Percentiles rank a stretch among this genome's conserved stretches.
phyloP scores from a whole-genome alignment of 2,888 invertebrate species.

The Allolobophora icterica region DNA sequence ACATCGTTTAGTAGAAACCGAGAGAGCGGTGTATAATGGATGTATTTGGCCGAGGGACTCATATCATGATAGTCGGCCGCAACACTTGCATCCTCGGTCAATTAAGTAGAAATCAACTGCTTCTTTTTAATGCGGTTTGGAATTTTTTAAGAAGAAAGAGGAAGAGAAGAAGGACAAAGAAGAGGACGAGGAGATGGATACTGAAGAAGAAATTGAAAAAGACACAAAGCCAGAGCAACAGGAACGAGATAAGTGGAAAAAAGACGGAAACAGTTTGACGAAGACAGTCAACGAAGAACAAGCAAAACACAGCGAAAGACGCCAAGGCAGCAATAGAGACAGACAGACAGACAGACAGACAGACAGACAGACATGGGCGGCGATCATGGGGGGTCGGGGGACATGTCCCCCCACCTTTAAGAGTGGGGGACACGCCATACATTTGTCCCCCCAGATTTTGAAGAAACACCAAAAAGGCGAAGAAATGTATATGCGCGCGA shows the following conservation, averaged over 20 bases:
- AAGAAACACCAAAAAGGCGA: no score
- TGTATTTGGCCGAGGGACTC: neutral
- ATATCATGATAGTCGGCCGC: neutral
- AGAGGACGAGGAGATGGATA: no score
- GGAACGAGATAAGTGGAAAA: neutral
- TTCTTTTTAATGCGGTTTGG: neutral
- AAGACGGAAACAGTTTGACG: neutral
- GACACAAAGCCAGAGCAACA: neutral
- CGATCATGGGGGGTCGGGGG: no score
- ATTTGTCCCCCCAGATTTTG: no score
- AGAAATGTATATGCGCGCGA: no score
- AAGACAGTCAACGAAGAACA: neutral
- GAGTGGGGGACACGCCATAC: no score
- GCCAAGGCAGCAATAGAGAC: neutral
- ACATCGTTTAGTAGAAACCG: neutral
- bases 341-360: neutral
- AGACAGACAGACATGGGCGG: no score
- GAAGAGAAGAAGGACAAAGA: no score
- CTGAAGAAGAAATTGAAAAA: no score
- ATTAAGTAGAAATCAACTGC: neutral
- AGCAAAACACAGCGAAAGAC: neutral
- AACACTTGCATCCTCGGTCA: neutral
- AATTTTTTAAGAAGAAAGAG: neutral
- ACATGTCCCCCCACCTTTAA: no score
- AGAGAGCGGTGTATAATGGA: neutral